Base-by-base conservation (phyloP, 2,797 vertebrate species). In the Synaphobranchus kaupii region DNA sequence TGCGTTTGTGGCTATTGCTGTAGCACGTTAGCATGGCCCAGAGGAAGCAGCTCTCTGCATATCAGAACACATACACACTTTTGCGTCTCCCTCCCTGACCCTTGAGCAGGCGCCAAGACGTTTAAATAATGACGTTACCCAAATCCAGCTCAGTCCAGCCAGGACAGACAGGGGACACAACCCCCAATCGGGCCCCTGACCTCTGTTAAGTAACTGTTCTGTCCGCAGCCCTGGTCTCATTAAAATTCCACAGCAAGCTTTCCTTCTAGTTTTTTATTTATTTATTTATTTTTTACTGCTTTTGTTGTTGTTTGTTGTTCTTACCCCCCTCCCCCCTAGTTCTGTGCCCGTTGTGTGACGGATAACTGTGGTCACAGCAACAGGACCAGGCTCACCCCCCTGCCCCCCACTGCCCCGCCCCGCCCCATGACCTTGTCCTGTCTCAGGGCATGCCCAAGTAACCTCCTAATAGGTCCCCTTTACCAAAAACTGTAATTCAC, bases 121-220 rank as follows among this genome's bases (percentile, higher is more conserved):
- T 88, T 91, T 90, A 93, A 39, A 93, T 93, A 92, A 93, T 90
- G 91, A 91, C 90, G 87, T 90, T 91, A 92, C 90, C 93, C 90
- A 90, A 95, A 93, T 88, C 68, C 90, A 85, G 91, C 10, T 63
- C 91, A 91, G 89, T 88, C 92, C 92, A 93, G 94, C 93, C 93
- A 94, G 94, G 89, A 90, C 92, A 93, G 94, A 90, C 92, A 93
- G 94, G 95, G 22, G 94, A 94, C 90, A 87, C 85, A 90, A 91
- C 92, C 92, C 89, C 92, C 94, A 96, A 96, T 96, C 94, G 96
- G 94, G 93, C 88, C 81, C 91, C 94, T 91, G 89, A 95, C 93
- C 94, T 95, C 95, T 95, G 93, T 95, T 94, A 92, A 80, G 76
- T 82, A 76, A 88, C 86, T 84, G 78, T 58, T 78, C 44, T 28